These are phyloP conservation scores for Pyrrhosoma nymphula DNA, from an alignment of 2,888 invertebrate species.

Conservation along the genomic window DNA sequence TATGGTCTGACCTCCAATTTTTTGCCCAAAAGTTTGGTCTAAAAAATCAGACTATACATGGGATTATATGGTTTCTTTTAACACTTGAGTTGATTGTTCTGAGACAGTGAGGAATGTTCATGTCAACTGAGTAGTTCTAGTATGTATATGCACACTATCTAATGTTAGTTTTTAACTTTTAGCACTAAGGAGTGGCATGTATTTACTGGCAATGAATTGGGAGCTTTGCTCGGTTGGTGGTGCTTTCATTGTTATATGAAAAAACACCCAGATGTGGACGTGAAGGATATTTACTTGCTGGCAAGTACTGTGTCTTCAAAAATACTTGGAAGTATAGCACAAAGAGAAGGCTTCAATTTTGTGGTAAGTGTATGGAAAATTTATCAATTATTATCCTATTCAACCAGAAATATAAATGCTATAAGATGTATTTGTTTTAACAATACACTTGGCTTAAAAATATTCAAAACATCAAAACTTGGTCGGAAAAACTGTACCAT, in stretches of 20 bases:
- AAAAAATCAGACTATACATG: too few species aligned
- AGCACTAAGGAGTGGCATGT: constrained; percentile 89
- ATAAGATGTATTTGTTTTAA: neutral
- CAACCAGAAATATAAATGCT: neutral
- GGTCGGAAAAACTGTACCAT: too few species aligned
- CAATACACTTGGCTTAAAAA: neutral
- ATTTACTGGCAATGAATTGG: constrained; percentile 97
- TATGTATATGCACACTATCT: constrained; percentile 14
- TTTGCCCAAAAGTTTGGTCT: too few species aligned
- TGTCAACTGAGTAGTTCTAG: too few species aligned
- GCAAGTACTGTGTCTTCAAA: constrained; percentile 98
- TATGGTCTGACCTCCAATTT: too few species aligned
- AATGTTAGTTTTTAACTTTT: constrained; percentile 69
- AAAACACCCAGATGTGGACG: constrained; percentile 77
- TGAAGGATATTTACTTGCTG: constrained; percentile 88
- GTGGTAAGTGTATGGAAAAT: constrained; percentile 77
- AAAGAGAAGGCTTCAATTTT: constrained; percentile 87
- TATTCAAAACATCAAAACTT: too few species aligned
- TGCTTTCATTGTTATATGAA: constrained; percentile 82
- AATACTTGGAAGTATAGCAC: constrained; percentile 90
- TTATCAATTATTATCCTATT: neutral
- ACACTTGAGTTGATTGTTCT: too few species aligned
- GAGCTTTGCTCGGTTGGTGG: constrained; percentile 97
- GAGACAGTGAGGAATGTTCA: too few species aligned
- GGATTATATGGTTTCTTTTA: too few species aligned